A percentile compares a stretch with the other conserved stretches of the same genome.
Conservation (phyloP, 2,888 invertebrate genomes). For the Drosophila koepferae region DNA sequence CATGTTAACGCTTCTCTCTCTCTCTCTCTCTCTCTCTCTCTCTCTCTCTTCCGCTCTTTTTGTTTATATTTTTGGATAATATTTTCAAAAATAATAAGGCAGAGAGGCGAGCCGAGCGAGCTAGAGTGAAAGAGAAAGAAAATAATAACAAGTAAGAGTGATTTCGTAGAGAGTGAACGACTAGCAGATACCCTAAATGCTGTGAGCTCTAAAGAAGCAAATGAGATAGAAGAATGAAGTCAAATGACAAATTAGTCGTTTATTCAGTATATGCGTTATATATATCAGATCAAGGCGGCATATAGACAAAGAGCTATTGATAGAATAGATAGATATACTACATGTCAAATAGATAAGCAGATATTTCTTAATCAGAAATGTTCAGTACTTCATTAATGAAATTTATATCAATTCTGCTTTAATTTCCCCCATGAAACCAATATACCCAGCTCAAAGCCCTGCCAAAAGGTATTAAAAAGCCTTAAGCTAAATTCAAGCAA, state of each 20-base stretch:
- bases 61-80: conserved; percentile 74
- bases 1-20: conserved; percentile 85
- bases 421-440: too few relatives aligned
- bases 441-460: background rate
- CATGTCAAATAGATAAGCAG: too few relatives aligned
- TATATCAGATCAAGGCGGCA: too few relatives aligned
- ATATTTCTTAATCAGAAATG: too few relatives aligned
- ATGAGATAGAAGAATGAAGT: background rate
- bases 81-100: conserved; percentile 7
- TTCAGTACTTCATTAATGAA: too few relatives aligned
- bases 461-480: conserved; percentile 8
- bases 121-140: background rate
- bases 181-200: background rate
- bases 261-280: too few relatives aligned
- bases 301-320: too few relatives aligned
- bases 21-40: too few relatives aligned
- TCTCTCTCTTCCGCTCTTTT: conserved; percentile 12
- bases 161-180: background rate
- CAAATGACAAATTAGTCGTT: too few relatives aligned
- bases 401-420: too few relatives aligned
- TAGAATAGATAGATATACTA: too few relatives aligned
- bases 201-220: background rate
- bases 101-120: conserved; percentile 4
- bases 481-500: conserved; percentile 23
- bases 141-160: conserved; percentile 4